Evolutionary conservation across 2,113 vertebrate genomes (phyloP), one percentile per base, ranked within the genome.

Genomic region (Ochotona curzoniae): DNA sequence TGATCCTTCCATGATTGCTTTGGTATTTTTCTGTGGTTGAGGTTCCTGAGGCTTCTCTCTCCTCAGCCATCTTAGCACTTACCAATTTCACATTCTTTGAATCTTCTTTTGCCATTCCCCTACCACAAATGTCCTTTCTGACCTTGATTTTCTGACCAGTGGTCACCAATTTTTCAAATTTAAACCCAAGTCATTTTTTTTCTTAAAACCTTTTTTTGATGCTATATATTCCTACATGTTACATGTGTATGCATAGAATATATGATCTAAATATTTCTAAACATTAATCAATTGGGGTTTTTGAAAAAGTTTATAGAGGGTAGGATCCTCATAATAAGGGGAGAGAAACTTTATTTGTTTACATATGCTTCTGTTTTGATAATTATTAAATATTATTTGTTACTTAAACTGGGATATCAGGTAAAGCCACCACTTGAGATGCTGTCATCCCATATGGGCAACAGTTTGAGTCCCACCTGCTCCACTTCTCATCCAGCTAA

Each of bases 131-230:
- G 44, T 12, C 28, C 9, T 79, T 89, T 70, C 18, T 64, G 11
- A 76, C 32, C 11, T 32, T 32, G n/a, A 67, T 20, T 51, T 15
- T 86, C 44, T 83, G 30, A 91, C 3, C 4, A 87, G 32, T n/a
- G 25, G 20, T 57, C 60, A 70, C 18, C 47, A 2, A 35, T 26
- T 87, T 79, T 67, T 85, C 23, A 54, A 91, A 32, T 32, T 79
- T 30, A 88, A 61, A 78, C 10, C 67, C 64, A 74, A 47, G 32
- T 73, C n/a, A 67, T 38, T 32, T 80, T 17, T 18, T 80, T 20
- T 80, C 25, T 63, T 83, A 66, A 47, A 90, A 88, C 64, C 44
- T 44, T 84, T 47, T n/a, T 90, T 91, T 71, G 54, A 67, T 73
- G 7, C 7, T 8, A 84, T 44, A 73, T 54, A 5, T 78, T 89